Evolutionary conservation across 23 tunicate species (phyloP), one percentile per base, ranked within the genome.

Genomic region (Oikopleura dioica): DNA sequence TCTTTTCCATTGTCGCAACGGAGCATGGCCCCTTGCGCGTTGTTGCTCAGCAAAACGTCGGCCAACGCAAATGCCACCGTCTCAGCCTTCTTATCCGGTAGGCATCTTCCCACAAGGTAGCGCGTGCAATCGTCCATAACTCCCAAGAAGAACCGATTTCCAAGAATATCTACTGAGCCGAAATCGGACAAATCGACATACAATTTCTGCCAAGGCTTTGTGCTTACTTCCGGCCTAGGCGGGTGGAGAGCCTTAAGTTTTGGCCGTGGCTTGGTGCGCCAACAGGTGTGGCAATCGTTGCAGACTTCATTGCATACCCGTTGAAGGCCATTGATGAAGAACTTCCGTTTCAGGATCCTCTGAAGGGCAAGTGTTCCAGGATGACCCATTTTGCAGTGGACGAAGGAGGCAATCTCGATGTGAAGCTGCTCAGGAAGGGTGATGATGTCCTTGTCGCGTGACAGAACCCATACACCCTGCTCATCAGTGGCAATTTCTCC

Each of bases 1-100:
- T 63, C 72, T 16, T 2, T 4, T 21, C 72, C 72, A 28, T 63
- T 63, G 33, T 63, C 72, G 16, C 2, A 23, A 2, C 16, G 16
- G 30, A 63, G 2, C 5, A 12, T 24, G 2, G 30, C 30, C 16
- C 26, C 26, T 16, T 2, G 2, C 30, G 32, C 29, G 33, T 63
- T 63, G 26, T 63, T 23, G 4, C 72, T 63, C 33, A 63, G 26
- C 32, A 63, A 28, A 63, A 63, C 5, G 30, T 63, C 5, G 5
- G 32, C 29, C 29, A 63, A 2, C 16, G 72, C 72, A 2, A 21
- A 16, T 28, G 72, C 72, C 16, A 63, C 72, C 2, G 72, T 63
- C 26, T 63, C 72, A 21, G 72, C 72, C 26, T 31, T 63, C 33
- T 63, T 63, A 28, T 63, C 72, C 30, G 72, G 72, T 23, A 63